Conservation (phyloP, 2,113 vertebrate genomes). For the Gallinago media region DNA sequence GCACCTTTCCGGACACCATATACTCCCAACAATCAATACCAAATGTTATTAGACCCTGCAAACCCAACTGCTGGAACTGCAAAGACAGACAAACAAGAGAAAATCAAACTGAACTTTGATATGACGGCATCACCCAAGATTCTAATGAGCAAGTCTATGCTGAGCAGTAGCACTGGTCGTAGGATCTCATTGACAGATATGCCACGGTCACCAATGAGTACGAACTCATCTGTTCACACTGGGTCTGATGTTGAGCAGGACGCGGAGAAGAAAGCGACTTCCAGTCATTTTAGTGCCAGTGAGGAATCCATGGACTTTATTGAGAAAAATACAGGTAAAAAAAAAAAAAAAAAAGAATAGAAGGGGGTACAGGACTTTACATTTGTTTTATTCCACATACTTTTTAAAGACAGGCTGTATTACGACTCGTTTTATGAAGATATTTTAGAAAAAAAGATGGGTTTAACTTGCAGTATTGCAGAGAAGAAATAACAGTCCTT, state of each 20-base stretch:
- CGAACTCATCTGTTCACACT: conserved; percentile 96
- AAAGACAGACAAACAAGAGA: conserved; percentile 92
- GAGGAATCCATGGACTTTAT: conserved; percentile 98
- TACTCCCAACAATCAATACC: conserved; percentile 96
- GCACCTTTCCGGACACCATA: conserved; percentile 96
- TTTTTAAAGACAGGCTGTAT: background rate
- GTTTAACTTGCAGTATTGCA: background rate
- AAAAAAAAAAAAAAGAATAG: background rate
- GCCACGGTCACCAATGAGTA: conserved; percentile 97
- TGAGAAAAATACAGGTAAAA: conserved; percentile 86
- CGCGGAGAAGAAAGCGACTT: conserved; percentile 87
- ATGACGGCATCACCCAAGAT: conserved; percentile 97
- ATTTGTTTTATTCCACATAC: background rate
- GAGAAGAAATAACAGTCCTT: background rate
- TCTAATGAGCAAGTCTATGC: conserved; percentile 88
- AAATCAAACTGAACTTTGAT: conserved; percentile 96
- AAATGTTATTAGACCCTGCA: conserved; percentile 93
- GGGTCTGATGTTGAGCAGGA: conserved; percentile 97
- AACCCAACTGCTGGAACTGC: conserved; percentile 91
- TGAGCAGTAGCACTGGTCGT: conserved; percentile 84
- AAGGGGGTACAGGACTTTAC: background rate
- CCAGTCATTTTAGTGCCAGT: conserved; percentile 93
- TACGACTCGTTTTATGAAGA: background rate
- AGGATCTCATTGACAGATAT: conserved; percentile 93
- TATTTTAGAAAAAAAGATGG: background rate